phyloP scores from a whole-genome alignment of 2,113 vertebrate genomes.

The Centropristis striata region DNA sequence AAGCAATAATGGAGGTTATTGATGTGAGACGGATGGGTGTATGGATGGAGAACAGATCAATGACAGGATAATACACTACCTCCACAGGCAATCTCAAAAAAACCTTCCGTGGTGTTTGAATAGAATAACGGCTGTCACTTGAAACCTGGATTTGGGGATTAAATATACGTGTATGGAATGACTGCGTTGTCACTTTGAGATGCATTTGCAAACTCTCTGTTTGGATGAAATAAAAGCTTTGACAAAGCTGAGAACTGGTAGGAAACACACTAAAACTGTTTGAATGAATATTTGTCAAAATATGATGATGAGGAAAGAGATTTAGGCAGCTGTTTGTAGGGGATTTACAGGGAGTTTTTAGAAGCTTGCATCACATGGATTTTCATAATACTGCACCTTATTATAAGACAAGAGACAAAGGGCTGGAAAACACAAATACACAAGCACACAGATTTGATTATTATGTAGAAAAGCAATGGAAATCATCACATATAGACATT shows the following conservation, averaged over 20 bases:
- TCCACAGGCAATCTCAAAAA: slow-evolving; percentile 31
- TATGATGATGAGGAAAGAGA: not conserved
- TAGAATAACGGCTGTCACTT: slow-evolving; percentile 39
- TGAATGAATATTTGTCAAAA: slow-evolving; percentile 51
- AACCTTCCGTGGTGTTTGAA: slow-evolving; percentile 25
- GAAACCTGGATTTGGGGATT: slow-evolving; percentile 47
- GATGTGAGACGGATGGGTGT: slow-evolving; percentile 32
- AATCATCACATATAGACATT: not conserved
- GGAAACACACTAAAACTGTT: slow-evolving; percentile 19
- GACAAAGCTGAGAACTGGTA: slow-evolving; percentile 41
- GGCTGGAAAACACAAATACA: slow-evolving; percentile 18
- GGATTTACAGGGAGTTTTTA: slow-evolving; percentile 35
- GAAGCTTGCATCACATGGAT: slow-evolving; percentile 21
- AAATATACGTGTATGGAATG: slow-evolving; percentile 32
- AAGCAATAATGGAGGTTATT: slow-evolving; percentile 46
- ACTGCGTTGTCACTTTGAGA: slow-evolving; percentile 36
- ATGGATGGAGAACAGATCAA: slow-evolving; percentile 39
- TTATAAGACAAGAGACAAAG: not conserved
- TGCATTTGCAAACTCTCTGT: slow-evolving; percentile 19
- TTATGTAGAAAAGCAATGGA: not conserved
- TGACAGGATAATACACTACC: slow-evolving; percentile 36
- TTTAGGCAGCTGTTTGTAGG: slow-evolving; percentile 26
- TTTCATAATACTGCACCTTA: slow-evolving; percentile 29
- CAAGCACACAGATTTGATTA: slow-evolving; percentile 5
- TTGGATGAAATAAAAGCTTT: slow-evolving; percentile 28